A percentile compares a stretch with the other conserved stretches of the same genome.
Evolutionary conservation across 2,797 vertebrate genomes (phyloP).

Genomic region (Florisuga fusca): DNA sequence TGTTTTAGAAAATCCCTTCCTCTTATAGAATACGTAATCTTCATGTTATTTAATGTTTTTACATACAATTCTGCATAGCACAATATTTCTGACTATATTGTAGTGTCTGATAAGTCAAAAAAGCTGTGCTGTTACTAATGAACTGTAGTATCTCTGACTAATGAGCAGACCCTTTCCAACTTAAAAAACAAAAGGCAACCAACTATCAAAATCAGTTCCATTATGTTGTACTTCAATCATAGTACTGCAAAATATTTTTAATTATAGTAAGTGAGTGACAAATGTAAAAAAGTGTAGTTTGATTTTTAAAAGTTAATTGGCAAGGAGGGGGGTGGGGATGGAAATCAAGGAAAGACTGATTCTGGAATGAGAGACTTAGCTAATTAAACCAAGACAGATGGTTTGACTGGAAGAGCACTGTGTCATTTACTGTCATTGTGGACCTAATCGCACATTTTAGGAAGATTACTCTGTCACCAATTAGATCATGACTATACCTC

Average conservation of each 20-base stretch:
- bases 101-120: constrained; percentile 20
- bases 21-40: background rate
- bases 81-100: background rate
- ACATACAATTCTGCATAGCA: background rate
- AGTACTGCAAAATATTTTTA: background rate
- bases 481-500: background rate
- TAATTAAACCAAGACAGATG: background rate
- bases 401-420: background rate
- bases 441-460: background rate
- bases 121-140: background rate
- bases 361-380: background rate
- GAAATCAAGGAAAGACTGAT: background rate
- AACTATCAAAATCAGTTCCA: background rate
- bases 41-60: background rate
- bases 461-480: background rate
- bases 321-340: too few species aligned
- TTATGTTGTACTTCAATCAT: background rate
- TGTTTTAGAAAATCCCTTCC: background rate
- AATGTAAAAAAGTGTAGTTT: background rate
- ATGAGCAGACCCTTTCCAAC: background rate
- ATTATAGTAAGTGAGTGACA: background rate
- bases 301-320: background rate
- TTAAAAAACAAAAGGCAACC: background rate
- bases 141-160: constrained; percentile 9
- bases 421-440: background rate